Percentiles rank a stretch among this genome's conserved stretches.
These are phyloP conservation scores for Diachrysia chrysitis DNA, from an alignment of 2,888 invertebrate species.

Conservation along the genomic window DNA sequence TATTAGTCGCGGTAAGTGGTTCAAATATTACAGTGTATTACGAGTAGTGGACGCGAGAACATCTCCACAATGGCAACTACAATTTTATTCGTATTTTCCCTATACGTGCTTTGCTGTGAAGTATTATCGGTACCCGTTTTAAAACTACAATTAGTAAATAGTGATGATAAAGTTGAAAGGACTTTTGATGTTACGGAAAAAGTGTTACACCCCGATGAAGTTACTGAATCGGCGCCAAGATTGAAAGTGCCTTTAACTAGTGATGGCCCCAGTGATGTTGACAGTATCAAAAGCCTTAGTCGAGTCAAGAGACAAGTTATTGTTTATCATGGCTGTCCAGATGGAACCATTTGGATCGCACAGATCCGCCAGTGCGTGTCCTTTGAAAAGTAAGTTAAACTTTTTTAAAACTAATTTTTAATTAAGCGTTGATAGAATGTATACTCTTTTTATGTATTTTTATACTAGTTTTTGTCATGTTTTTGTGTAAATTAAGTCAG, in stretches of 20 bases:
- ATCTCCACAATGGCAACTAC: neutral
- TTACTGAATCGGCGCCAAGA: too few relatives aligned
- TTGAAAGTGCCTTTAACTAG: too few relatives aligned
- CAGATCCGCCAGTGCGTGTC: neutral
- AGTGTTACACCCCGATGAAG: too few relatives aligned
- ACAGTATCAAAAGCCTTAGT: too few relatives aligned
- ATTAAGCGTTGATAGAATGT: too few relatives aligned
- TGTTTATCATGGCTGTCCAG: neutral
- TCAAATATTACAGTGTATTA: neutral
- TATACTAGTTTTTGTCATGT: neutral
- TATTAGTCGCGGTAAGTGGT: neutral
- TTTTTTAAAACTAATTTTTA: neutral
- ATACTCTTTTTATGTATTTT: neutral
- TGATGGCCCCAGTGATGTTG: too few relatives aligned
- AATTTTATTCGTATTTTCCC: conserved; percentile 8
- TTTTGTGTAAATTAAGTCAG: neutral
- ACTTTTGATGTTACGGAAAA: too few relatives aligned
- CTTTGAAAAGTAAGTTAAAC: neutral
- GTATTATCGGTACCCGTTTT: too few relatives aligned
- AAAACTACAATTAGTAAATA: too few relatives aligned
- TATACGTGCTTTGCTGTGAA: too few relatives aligned
- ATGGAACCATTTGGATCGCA: neutral
- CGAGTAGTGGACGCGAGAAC: neutral
- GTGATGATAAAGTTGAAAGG: too few relatives aligned
- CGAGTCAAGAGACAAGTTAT: neutral